Evolutionary conservation across 37 sponge, comb jelly and placozoan species (phyloP), one percentile per base, ranked within the genome.

Genomic region (Ianthella basta): DNA sequence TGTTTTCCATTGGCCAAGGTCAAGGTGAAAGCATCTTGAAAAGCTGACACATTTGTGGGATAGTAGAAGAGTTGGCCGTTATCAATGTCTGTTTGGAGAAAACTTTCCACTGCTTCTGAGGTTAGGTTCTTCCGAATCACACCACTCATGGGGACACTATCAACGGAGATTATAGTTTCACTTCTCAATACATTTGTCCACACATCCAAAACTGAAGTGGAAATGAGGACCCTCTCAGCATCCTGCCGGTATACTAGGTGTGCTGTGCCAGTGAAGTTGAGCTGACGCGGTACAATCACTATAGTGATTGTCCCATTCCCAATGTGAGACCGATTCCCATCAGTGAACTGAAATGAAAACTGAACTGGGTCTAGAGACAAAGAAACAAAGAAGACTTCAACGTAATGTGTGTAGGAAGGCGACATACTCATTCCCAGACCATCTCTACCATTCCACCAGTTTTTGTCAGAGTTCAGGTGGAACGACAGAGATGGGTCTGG

Each of bases 171-270:
- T 14, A 33, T 25, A 21, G 90, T 89, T 0, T 81, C 81, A 30
- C 56, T 56, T 24, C 56, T 30, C 36, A 56, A 15, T 4, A 87
- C 85, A 55, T 89, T 93, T 18, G 93, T 89, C 5, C 27, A 19
- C 15, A 50, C 40, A 25, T 75, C 40, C 44, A 75, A 50, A 24
- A 75, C 38, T 18, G 54, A 40, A 10, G 6, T 75, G 23, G 54
- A 40, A 40, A 75, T 40, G 54, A 20, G 78, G n/a, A 75, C 78
- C 21, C 2, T 23, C 2, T 18, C 37, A 24, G 2, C 0, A 75
- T 75, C 78, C 40, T 75, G 78, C 13, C 12, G 13, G 78, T 75
- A 75, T 4, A 13, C 2, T 0, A 75, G 25, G 25, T 24, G 18
- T 13, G 21, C 38, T 36, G 78, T 25, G 44, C 78, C 78, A 53